Percentiles rank a stretch among this genome's conserved stretches.
Evolutionary conservation across 2,797 vertebrate species (phyloP).

Genomic region (Melanogrammus aeglefinus): DNA sequence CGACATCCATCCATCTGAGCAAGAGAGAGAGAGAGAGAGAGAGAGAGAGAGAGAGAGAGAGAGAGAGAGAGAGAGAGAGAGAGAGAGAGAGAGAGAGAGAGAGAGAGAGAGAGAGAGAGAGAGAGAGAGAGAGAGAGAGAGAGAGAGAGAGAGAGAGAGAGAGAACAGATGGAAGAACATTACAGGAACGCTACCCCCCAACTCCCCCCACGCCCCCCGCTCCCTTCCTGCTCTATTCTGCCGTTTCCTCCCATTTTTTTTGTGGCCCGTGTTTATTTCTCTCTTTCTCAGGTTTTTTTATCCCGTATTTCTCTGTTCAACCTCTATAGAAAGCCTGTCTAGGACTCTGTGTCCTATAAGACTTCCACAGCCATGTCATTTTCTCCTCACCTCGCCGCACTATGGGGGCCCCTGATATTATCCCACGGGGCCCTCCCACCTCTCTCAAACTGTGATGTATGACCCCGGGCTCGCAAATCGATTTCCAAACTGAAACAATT

Average conservation of each 20-base stretch:
- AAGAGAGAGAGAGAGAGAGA: constrained; percentile 12
- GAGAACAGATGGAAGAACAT: constrained; percentile 3
- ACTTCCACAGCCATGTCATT: constrained; percentile 45
- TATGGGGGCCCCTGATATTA: constrained; percentile 65
- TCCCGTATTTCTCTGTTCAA: constrained; percentile 43
- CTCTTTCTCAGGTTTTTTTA: constrained; percentile 51
- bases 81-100: no score
- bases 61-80: constrained; percentile 27
- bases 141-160: constrained; percentile 29
- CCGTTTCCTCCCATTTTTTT: constrained; percentile 34
- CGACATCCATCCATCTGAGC: constrained; percentile 65
- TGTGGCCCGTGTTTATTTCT: constrained; percentile 42
- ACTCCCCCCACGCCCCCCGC: constrained; percentile 10
- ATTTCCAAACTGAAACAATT: constrained; percentile 87
- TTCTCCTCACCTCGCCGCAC: constrained; percentile 44
- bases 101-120: neutral
- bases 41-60: constrained; percentile 26
- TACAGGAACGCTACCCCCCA: neutral
- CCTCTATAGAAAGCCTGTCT: constrained; percentile 33
- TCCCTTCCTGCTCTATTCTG: constrained; percentile 45
- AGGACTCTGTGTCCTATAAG: constrained; percentile 25
- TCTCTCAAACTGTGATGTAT: constrained; percentile 77
- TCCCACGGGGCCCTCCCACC: constrained; percentile 59
- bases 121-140: constrained; percentile 29
- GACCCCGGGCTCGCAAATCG: constrained; percentile 69